Base-by-base conservation (phyloP, 2,888 invertebrate species). In the Elmis aenea region DNA sequence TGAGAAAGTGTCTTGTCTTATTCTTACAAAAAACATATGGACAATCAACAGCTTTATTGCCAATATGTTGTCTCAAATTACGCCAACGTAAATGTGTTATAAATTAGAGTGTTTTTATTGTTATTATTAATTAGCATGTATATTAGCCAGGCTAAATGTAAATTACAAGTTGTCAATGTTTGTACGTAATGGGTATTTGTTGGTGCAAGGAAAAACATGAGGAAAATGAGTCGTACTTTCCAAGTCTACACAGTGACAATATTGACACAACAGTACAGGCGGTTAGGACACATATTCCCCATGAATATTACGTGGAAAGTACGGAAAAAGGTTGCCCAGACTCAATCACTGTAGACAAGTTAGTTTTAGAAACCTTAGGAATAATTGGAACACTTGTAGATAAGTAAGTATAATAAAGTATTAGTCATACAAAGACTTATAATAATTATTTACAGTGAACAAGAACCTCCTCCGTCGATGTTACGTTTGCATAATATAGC, bases 401-500 rank as follows among this genome's bases (percentile, higher is more conserved):
- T 67, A 89, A 86, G 85, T 86, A 71, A 71, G 82, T 72, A 50
- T 11, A 13, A 5, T 10, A 12, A 20, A n/a, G n/a, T n/a, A 16
- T 11, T 8, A 18, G 9, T 22, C 13, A 10, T 21, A 14, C 4
- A 11, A 28, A n/a, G n/a, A n/a, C 3, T 10, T 24, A 13, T 22
- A 26, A 31, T 24, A 16, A 22, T 4, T 13, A 54, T 37, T 68
- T 70, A 9, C 61, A 91, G 90, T 73, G 88, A 89, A 52, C 87
- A 89, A 60, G 91, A 91, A 54, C 86, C 91, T 2, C 92, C 93
- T 0, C 77, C 78, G 34, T 84, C 90, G 0, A 81, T 93, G 76
- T 70, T 87, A 42, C 81, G 83, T 56, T 71, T 94, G 20, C 87
- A 91, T 59, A 75, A 79, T 43, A 86, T 93, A 42, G 92, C 93